Percentiles rank a stretch among this genome's conserved stretches.
phyloP scores from a whole-genome alignment of 2,888 invertebrate genomes.

The Limnephilus auricula region DNA sequence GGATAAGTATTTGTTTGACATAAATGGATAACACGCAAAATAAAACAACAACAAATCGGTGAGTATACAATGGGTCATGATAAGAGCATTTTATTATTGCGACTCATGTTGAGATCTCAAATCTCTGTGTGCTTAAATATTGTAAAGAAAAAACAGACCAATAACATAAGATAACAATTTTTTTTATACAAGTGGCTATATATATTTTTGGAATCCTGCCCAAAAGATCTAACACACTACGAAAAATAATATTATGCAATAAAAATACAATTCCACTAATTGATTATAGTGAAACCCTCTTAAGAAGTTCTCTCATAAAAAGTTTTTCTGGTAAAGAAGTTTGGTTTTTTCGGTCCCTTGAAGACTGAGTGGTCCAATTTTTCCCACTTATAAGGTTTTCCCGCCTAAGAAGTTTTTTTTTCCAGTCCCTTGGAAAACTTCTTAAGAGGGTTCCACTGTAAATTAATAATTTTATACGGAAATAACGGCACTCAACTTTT shows the following conservation, averaged over 20 bases:
- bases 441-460: no score
- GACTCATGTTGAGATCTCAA: not conserved
- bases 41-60: not conserved
- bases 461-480: not conserved
- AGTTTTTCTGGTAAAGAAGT: no score
- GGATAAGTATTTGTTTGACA: constrained; percentile 7
- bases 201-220: constrained; percentile 10
- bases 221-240: not conserved
- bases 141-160: not conserved
- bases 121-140: not conserved
- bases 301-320: no score
- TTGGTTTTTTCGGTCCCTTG: no score
- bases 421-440: no score
- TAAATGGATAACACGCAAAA: constrained; percentile 2
- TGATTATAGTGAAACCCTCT: no score
- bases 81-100: not conserved
- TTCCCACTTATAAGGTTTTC: no score
- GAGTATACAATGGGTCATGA: not conserved
- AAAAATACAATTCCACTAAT: not conserved
- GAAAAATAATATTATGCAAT: not conserved
- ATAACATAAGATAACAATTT: not conserved
- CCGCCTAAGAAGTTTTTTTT: no score
- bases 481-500: not conserved
- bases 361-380: no score
- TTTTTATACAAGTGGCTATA: not conserved